Conservation (phyloP, 1,140 invertebrate species). For the Drosophila grimshawi region DNA sequence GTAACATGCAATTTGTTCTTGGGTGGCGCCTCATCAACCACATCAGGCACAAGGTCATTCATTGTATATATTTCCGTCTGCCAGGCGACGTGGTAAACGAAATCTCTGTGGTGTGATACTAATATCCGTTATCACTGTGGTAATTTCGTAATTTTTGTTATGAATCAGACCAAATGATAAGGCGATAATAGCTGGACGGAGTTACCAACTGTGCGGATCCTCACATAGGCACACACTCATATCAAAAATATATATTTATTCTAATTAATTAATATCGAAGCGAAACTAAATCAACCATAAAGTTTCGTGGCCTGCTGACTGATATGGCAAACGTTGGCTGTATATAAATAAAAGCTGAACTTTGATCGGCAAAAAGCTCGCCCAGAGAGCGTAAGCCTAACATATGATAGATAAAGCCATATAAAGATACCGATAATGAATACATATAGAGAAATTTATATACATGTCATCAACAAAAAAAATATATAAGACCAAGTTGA, state of each 20-base stretch:
- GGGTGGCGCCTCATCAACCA: conserved; percentile 86
- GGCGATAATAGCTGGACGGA: not conserved
- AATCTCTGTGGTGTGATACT: conserved; percentile 34
- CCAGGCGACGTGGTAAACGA: conserved; percentile 17
- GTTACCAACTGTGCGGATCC: not conserved
- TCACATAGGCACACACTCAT: not conserved
- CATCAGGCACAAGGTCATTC: conserved; percentile 86
- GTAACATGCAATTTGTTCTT: conserved; percentile 85
- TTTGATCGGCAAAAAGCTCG: conserved; percentile 40
- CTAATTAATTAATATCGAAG: conserved; percentile 74
- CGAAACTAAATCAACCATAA: conserved; percentile 14
- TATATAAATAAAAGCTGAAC: conserved; percentile 41
- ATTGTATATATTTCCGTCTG: conserved; percentile 30
- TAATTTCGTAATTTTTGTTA: conserved; percentile 33
- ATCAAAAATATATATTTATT: conserved; percentile 44
- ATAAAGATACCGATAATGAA: conserved; percentile 7
- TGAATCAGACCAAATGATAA: conserved; percentile 40
- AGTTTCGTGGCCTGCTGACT: conserved; percentile 51
- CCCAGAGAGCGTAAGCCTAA: conserved; percentile 5
- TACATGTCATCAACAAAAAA: not conserved
- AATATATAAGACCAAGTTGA: not conserved
- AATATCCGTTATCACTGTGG: conserved; percentile 56
- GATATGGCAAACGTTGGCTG: conserved; percentile 30
- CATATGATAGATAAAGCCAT: conserved; percentile 17
- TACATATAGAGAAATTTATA: not conserved